phyloP scores from a whole-genome alignment of 1,140 invertebrate species.

The Drosophila bipectinata region DNA sequence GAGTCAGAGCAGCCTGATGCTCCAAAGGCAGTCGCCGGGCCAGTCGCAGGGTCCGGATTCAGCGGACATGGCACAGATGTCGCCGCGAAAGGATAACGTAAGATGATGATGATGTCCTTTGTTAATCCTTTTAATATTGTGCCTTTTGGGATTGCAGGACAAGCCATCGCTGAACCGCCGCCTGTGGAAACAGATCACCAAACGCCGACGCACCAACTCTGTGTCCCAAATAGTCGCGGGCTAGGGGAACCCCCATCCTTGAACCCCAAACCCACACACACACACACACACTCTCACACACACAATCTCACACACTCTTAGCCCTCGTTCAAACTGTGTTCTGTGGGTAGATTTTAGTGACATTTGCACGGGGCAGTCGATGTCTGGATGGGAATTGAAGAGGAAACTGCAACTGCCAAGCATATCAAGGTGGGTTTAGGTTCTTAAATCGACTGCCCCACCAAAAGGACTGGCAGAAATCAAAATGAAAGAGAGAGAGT shows the following conservation, averaged over 20 bases:
- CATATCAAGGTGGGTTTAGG: conserved; percentile 21
- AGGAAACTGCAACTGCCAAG: conserved; percentile 10
- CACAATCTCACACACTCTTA: background rate
- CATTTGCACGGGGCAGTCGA: conserved; percentile 18
- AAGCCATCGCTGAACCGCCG: conserved; percentile 85
- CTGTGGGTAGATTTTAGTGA: conserved; percentile 27
- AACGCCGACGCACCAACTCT: conserved; percentile 84
- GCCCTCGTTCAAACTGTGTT: conserved; percentile 21
- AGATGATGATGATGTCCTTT: background rate
- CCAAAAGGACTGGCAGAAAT: conserved; percentile 12
- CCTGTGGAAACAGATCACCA: conserved; percentile 86
- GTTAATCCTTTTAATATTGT: background rate
- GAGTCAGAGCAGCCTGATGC: conserved; percentile 65
- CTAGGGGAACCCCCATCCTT: conserved; percentile 33
- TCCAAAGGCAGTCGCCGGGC: conserved; percentile 24
- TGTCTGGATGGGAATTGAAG: background rate
- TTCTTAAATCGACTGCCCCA: conserved; percentile 1
- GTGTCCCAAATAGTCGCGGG: conserved; percentile 81
- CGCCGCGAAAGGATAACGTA: conserved; percentile 85
- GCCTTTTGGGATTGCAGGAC: conserved; percentile 77
- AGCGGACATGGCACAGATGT: conserved; percentile 80
- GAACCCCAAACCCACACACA: background rate
- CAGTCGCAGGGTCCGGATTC: conserved; percentile 52
- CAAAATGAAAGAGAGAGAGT: conserved; percentile 4
- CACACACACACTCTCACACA: conserved; percentile 4